phyloP scores from a whole-genome alignment of 2,888 invertebrate genomes.

The Nephrotoma flavescens region DNA sequence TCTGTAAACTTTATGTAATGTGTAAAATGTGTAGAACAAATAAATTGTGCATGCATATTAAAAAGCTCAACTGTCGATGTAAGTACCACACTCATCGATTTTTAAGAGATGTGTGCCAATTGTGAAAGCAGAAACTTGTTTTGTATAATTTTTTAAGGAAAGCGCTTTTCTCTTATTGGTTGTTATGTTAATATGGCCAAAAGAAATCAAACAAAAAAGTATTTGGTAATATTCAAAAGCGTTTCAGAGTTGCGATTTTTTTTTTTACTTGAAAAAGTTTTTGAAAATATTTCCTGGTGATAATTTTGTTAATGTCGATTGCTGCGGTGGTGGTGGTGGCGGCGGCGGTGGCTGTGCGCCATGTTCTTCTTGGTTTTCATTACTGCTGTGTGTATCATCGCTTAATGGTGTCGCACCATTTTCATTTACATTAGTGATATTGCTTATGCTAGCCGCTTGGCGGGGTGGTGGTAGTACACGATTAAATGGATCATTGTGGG shows the following conservation, averaged over 20 bases:
- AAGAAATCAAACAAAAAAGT: not conserved
- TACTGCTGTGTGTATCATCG: conserved; percentile 15
- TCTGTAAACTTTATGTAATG: not conserved
- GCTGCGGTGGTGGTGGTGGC: conserved; percentile 27
- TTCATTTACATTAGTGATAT: not conserved
- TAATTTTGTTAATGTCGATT: conserved; percentile 39
- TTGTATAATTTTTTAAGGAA: not conserved
- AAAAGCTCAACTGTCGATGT: not conserved
- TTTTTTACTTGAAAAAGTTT: conserved; percentile 85
- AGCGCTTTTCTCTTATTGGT: not conserved
- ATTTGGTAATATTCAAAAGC: not conserved
- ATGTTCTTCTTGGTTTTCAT: conserved; percentile 16
- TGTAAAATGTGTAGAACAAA: not conserved
- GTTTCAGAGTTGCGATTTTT: not conserved
- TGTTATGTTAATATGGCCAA: not conserved
- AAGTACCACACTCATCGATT: not conserved
- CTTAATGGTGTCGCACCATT: not conserved
- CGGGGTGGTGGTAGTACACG: conserved; percentile 1
- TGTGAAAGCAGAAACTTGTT: not conserved
- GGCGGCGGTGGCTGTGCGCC: conserved; percentile 25
- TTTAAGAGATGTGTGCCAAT: not conserved
- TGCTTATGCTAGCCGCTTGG: not conserved
- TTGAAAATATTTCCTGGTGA: conserved; percentile 84
- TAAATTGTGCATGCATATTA: not conserved
- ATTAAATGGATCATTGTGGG: conserved; percentile 7